phyloP scores from a whole-genome alignment of 1,140 invertebrate genomes.

The Trichonephila inaurata region DNA sequence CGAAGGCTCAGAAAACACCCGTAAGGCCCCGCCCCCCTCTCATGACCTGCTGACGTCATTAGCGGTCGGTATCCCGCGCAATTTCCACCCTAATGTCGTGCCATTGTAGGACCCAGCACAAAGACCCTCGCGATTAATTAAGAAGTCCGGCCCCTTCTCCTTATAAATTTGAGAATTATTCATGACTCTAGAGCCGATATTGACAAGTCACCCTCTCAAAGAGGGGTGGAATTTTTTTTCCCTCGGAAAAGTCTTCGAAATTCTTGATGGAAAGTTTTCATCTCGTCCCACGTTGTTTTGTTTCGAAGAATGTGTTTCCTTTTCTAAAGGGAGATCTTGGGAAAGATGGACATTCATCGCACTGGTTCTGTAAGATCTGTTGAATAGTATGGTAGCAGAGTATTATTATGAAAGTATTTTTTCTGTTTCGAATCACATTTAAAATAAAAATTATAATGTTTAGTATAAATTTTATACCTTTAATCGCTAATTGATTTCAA shows the following conservation, averaged over 20 bases:
- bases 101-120: constrained; percentile 45
- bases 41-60: constrained; percentile 66
- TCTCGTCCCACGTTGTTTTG: background rate
- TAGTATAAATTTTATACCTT: no score
- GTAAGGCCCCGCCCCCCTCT: constrained; percentile 4
- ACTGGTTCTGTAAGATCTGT: no score
- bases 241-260: background rate
- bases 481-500: no score
- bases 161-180: constrained; percentile 51
- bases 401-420: no score
- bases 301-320: background rate
- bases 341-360: background rate
- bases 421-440: no score
- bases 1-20: constrained; percentile 26
- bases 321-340: background rate
- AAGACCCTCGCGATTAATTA: constrained; percentile 62
- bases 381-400: no score
- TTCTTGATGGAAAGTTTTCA: constrained; percentile 1
- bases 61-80: constrained; percentile 8
- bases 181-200: constrained; percentile 27
- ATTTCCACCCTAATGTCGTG: constrained; percentile 24
- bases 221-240: background rate
- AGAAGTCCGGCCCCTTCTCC: constrained; percentile 25
- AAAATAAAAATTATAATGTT: no score
- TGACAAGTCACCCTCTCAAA: background rate